These are phyloP conservation scores for Sebastes flavidus DNA, from an alignment of 2,797 vertebrate species.

Conservation along the genomic window DNA sequence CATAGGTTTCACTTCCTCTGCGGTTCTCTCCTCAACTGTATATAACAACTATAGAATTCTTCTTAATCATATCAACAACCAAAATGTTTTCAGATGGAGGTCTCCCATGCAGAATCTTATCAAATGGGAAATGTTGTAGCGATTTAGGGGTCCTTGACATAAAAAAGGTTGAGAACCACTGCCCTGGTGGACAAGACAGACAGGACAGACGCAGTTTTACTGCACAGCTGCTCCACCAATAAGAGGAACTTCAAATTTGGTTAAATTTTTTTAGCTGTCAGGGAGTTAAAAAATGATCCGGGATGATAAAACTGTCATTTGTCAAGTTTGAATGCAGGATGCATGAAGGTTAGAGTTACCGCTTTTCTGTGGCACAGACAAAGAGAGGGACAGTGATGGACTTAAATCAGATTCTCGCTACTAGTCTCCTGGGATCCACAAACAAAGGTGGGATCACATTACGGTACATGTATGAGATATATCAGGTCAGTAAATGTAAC, in stretches of 20 bases:
- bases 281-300: neutral
- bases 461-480: neutral
- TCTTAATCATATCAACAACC: no score
- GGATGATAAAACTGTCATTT: neutral
- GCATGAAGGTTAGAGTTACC: neutral
- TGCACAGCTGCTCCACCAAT: neutral
- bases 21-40: no score
- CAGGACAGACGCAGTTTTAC: neutral
- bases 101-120: no score
- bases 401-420: neutral
- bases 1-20: no score
- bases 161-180: no score
- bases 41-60: no score
- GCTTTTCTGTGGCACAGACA: neutral
- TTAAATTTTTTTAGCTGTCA: neutral
- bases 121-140: no score
- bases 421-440: neutral
- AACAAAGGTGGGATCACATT: neutral
- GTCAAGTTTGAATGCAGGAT: neutral
- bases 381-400: neutral
- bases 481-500: neutral
- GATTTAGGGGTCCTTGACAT: no score
- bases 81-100: no score
- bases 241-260: neutral
- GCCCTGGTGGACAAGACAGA: neutral